A percentile compares a stretch with the other conserved stretches of the same genome.
Evolutionary conservation across 2,113 vertebrate species (phyloP).

Genomic region (Tonatia bakeri): DNA sequence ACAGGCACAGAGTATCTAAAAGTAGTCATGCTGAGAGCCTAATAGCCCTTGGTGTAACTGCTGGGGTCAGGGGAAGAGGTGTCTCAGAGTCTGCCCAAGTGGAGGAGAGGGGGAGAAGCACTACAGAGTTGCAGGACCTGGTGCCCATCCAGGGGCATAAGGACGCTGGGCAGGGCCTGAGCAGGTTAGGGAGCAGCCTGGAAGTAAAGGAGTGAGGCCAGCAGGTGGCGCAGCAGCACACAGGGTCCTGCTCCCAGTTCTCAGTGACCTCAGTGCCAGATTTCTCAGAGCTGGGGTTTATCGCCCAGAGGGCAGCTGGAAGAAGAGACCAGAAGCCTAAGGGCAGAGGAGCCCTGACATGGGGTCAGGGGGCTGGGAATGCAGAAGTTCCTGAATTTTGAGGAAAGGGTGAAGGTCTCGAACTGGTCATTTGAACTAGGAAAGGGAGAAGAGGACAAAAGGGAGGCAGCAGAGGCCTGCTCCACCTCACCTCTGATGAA

Average conservation of each 20-base stretch:
- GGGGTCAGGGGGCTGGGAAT: not conserved
- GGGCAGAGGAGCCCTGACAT: not conserved
- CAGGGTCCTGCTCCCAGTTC: no score
- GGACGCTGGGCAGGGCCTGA: not conserved
- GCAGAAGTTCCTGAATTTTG: not conserved
- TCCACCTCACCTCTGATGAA: not conserved
- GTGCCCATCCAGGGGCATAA: not conserved
- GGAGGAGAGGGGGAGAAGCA: not conserved
- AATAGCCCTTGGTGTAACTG: conserved; percentile 11
- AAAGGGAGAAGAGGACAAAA: not conserved
- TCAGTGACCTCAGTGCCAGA: no score
- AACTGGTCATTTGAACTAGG: not conserved
- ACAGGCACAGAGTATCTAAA: no score
- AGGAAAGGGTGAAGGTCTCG: not conserved
- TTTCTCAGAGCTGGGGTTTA: no score
- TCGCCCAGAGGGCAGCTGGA: no score
- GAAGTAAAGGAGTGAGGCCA: no score
- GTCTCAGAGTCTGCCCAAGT: not conserved
- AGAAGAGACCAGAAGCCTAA: not conserved
- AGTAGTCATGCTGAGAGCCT: not conserved
- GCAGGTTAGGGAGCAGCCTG: no score
- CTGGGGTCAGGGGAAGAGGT: conserved; percentile 25
- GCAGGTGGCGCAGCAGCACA: no score
- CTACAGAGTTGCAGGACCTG: not conserved
- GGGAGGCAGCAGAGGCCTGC: not conserved